Conservation (phyloP, 2,797 vertebrate species). For the Xiphorhynchus erythropygius region DNA sequence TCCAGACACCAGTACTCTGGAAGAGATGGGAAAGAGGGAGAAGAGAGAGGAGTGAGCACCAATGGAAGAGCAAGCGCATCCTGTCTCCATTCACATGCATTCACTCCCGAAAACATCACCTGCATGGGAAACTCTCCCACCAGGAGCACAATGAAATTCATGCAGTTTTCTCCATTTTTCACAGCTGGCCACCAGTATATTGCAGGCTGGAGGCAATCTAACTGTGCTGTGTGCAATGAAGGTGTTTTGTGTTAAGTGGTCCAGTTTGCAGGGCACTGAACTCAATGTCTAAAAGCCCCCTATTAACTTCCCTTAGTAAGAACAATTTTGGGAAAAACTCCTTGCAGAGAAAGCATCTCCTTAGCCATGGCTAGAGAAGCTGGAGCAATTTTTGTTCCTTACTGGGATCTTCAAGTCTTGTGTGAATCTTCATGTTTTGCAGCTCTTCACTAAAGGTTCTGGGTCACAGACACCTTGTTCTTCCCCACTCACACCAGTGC, state of each 20-base stretch:
- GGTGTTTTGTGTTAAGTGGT: not conserved
- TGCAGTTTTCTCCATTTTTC: not conserved
- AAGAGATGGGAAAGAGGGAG: not conserved
- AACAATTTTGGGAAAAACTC: not conserved
- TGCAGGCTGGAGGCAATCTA: not conserved
- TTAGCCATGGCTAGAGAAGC: not conserved
- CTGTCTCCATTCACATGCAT: not conserved
- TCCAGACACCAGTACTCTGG: slow-evolving; percentile 26
- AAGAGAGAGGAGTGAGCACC: not conserved
- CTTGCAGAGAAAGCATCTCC: not conserved
- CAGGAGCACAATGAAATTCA: not conserved
- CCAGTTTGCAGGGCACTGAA: not conserved
- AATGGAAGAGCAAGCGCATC: accelerated
- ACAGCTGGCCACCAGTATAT: not conserved
- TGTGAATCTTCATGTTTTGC: not conserved
- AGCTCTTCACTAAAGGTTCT: not conserved
- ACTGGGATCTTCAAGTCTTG: not conserved
- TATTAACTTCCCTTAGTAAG: not conserved
- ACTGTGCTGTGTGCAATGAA: not conserved
- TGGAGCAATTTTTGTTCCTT: not conserved
- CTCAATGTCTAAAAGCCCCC: not conserved
- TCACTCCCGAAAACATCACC: not conserved
- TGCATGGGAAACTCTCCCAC: not conserved
- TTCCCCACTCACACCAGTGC: not conserved
- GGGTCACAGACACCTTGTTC: not conserved